Evolutionary conservation across 2,888 invertebrate genomes (phyloP).

Genomic region (Harpalus rubripes): DNA sequence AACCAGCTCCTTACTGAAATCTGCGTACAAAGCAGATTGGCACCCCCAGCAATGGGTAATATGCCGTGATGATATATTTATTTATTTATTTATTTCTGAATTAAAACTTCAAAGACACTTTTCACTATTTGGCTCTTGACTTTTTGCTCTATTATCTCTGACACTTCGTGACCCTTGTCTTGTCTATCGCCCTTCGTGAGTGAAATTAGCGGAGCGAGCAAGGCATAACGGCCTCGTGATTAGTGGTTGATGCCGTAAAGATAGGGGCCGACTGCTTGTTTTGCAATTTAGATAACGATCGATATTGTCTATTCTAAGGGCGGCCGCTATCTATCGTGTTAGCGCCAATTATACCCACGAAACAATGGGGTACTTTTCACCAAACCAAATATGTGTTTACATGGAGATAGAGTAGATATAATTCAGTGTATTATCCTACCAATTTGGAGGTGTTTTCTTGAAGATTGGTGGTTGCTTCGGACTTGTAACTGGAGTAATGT

Average conservation of each 20-base stretch:
- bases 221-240: conserved; percentile 56
- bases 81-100: too few relatives aligned
- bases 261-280: conserved; percentile 63
- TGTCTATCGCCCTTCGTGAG: background rate
- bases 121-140: too few relatives aligned
- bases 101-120: too few relatives aligned
- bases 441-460: too few relatives aligned
- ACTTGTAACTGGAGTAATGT: background rate
- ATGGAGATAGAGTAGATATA: background rate
- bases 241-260: conserved; percentile 64
- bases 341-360: conserved; percentile 23
- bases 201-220: conserved; percentile 20
- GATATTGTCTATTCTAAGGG: conserved; percentile 54
- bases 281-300: conserved; percentile 65
- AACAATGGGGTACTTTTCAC: background rate
- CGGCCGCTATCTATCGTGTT: conserved; percentile 30
- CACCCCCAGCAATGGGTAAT: too few relatives aligned
- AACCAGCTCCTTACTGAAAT: too few relatives aligned
- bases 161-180: conserved; percentile 6
- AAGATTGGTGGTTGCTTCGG: too few relatives aligned
- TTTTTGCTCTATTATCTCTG: too few relatives aligned
- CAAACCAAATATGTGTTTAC: background rate
- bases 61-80: too few relatives aligned
- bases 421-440: too few relatives aligned
- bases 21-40: too few relatives aligned